phyloP scores from a whole-genome alignment of 2,113 vertebrate species.

The Hemibagrus wyckioides region DNA sequence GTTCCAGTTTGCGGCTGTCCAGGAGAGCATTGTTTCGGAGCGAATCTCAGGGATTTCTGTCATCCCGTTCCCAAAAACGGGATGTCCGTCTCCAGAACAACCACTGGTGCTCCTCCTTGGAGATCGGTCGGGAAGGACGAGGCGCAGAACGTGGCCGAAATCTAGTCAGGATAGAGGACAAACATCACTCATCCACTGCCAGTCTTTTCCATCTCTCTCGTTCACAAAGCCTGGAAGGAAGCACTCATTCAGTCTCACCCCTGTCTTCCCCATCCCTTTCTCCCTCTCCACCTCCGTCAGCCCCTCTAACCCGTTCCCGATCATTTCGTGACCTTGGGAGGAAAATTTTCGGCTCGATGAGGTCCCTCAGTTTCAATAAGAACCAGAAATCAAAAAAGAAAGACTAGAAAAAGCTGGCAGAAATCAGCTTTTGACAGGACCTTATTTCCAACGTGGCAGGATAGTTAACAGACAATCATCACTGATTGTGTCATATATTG shows the following conservation, averaged over 20 bases:
- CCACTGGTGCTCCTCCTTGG: constrained; percentile 79
- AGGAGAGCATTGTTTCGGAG: constrained; percentile 73
- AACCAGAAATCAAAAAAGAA: constrained; percentile 74
- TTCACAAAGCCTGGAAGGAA: constrained; percentile 76
- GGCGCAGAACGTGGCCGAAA: constrained; percentile 61
- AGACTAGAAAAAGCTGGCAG: constrained; percentile 43
- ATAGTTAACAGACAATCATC: neutral
- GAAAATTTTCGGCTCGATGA: constrained; percentile 77
- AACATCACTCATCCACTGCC: constrained; percentile 73
- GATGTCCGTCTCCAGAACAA: constrained; percentile 61
- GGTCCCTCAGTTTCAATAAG: constrained; percentile 74
- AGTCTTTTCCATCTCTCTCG: constrained; percentile 77
- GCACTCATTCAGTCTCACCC: constrained; percentile 72
- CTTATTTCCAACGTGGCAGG: neutral
- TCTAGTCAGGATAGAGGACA: constrained; percentile 66
- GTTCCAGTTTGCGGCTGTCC: constrained; percentile 69
- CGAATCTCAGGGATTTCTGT: constrained; percentile 75
- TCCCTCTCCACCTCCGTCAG: constrained; percentile 69
- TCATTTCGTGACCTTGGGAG: constrained; percentile 79
- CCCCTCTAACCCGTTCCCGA: constrained; percentile 72
- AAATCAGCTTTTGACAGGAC: neutral
- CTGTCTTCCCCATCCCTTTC: constrained; percentile 77
- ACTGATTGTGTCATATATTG: neutral
- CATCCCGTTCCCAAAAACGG: constrained; percentile 59
- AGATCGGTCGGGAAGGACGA: constrained; percentile 67